A percentile compares a stretch with the other conserved stretches of the same genome.
These are phyloP conservation scores for Oreohelix idahoensis DNA, from an alignment of 1,140 invertebrate genomes.

Conservation along the genomic window DNA sequence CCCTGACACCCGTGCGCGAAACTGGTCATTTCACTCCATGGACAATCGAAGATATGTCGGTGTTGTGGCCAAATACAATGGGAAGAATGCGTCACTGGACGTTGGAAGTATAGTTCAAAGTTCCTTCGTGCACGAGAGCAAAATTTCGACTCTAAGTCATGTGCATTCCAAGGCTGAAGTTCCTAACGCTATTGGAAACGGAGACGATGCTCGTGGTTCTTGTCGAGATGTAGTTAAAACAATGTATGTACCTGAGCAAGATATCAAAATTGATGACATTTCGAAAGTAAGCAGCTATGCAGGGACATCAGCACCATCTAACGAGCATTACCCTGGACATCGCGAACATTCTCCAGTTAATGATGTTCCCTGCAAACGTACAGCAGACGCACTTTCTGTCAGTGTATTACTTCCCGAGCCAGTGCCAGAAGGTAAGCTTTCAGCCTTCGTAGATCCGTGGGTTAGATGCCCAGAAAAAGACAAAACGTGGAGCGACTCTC, in stretches of 20 bases:
- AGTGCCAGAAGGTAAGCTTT: too few species aligned
- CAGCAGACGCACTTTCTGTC: too few species aligned
- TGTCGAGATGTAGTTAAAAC: background rate
- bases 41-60: background rate
- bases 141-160: background rate
- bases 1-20: background rate
- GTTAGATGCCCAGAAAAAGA: background rate
- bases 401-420: too few species aligned
- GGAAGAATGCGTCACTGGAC: background rate
- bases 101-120: background rate
- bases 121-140: background rate
- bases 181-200: background rate
- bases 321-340: too few species aligned
- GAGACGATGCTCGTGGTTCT: background rate
- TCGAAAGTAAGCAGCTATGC: too few species aligned
- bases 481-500: too few species aligned
- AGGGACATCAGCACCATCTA: too few species aligned
- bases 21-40: constrained; percentile 4
- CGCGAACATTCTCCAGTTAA: too few species aligned
- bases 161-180: background rate
- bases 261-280: too few species aligned
- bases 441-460: background rate
- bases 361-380: too few species aligned
- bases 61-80: background rate
- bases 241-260: too few species aligned